Percentiles rank a stretch among this genome's conserved stretches.
Evolutionary conservation across 2,888 invertebrate genomes (phyloP).

Genomic region (Acronicta leporina): DNA sequence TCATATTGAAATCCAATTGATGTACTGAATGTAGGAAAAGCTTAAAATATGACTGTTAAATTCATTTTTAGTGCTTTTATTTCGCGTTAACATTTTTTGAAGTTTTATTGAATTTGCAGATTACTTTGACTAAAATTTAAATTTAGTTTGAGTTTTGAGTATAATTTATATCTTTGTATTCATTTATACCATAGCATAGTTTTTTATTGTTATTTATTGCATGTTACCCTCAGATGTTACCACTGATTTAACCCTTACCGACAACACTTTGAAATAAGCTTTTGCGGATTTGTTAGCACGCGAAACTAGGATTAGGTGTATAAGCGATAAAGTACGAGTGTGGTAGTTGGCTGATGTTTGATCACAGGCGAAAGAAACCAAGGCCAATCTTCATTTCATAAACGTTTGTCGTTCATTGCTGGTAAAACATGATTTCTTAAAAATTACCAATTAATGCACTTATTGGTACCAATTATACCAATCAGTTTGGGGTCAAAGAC

Average conservation of each 20-base stretch:
- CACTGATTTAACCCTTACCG: conserved; percentile 10
- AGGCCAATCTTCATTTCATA: too few species aligned
- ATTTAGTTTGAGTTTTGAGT: neutral
- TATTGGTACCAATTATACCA: too few species aligned
- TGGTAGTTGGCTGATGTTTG: too few species aligned
- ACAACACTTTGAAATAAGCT: conserved; percentile 13
- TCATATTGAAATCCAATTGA: conserved; percentile 36
- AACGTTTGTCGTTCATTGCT: too few species aligned
- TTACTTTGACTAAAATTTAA: conserved; percentile 2
- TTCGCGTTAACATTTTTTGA: conserved; percentile 2
- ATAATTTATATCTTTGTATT: too few species aligned
- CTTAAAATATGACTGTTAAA: conserved; percentile 18
- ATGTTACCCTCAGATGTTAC: neutral
- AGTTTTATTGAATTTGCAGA: conserved; percentile 11
- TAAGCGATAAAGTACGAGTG: neutral
- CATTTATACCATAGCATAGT: too few species aligned
- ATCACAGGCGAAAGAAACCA: too few species aligned
- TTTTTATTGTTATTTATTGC: conserved; percentile 11
- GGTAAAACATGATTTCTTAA: too few species aligned
- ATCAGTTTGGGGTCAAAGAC: too few species aligned
- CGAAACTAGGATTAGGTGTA: conserved; percentile 9
- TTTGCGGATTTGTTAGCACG: conserved; percentile 19
- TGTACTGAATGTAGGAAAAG: conserved; percentile 16
- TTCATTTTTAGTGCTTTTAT: conserved; percentile 23
- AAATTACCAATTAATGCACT: too few species aligned